phyloP scores from a whole-genome alignment of 30 jellyfish, hydroid and myxozoan species.

The Turritopsis dohrnii region DNA sequence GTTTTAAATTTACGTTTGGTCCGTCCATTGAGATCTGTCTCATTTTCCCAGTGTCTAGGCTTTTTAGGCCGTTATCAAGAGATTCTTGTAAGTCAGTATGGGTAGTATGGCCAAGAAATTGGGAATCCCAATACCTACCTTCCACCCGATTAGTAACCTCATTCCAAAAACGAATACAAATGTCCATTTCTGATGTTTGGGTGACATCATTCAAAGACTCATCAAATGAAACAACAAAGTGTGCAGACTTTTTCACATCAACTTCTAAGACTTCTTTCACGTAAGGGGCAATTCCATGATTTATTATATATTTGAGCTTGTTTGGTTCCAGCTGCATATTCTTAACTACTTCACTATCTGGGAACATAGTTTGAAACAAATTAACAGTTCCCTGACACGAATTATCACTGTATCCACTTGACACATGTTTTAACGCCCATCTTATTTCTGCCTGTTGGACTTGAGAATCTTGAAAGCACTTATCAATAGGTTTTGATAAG shows the following conservation, averaged over 20 bases:
- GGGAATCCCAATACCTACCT: neutral
- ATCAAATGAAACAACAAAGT: neutral
- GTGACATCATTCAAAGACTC: neutral
- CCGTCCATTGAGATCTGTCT: slow-evolving; percentile 27
- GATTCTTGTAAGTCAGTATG: neutral
- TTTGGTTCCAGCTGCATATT: neutral
- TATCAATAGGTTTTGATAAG: neutral
- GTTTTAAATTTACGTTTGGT: neutral
- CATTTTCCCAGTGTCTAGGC: neutral
- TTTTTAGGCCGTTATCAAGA: neutral
- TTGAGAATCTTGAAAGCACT: neutral
- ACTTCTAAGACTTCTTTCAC: neutral
- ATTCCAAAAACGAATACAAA: neutral
- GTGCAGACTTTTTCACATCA: neutral
- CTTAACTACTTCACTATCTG: neutral
- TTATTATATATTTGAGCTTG: neutral
- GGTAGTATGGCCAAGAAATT: neutral
- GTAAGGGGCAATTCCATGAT: slow-evolving; percentile 4
- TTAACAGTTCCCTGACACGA: neutral
- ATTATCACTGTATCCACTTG: slow-evolving; percentile 9
- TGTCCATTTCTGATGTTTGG: neutral
- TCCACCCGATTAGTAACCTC: neutral
- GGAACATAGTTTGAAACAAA: neutral
- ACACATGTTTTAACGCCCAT: neutral
- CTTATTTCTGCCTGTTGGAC: neutral